Evolutionary conservation across 1,140 invertebrate species (phyloP).

Genomic region (Listronotus bonariensis): DNA sequence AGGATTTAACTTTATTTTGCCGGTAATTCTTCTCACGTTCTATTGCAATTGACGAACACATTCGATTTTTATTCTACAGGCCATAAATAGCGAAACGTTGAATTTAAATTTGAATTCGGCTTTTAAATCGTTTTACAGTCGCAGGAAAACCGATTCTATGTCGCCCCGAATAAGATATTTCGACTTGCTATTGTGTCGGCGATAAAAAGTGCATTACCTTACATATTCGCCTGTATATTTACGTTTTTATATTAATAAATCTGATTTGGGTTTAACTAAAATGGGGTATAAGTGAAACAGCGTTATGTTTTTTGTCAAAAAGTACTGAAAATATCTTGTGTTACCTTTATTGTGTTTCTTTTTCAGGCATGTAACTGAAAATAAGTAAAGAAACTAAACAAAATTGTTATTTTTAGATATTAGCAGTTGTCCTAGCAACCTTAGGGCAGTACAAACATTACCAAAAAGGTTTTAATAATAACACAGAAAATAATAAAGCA

Average conservation of each 20-base stretch:
- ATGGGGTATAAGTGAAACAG: slow-evolving; percentile 1
- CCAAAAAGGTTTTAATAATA: no score
- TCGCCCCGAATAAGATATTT: slow-evolving; percentile 21
- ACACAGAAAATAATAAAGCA: no score
- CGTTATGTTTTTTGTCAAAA: background rate
- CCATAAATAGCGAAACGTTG: slow-evolving; percentile 33
- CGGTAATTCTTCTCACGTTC: slow-evolving; percentile 30
- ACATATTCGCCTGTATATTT: slow-evolving; percentile 9
- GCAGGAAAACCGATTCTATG: slow-evolving; percentile 21
- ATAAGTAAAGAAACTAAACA: no score
- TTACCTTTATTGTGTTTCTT: background rate
- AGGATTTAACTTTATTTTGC: slow-evolving; percentile 28
- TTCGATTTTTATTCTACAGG: slow-evolving; percentile 30
- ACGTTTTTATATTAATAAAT: background rate
- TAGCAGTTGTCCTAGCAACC: no score
- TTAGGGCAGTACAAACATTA: no score
- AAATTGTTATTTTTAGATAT: no score
- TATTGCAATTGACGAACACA: slow-evolving; percentile 36
- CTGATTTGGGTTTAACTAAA: slow-evolving; percentile 5
- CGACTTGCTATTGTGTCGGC: slow-evolving; percentile 10
- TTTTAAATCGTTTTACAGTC: slow-evolving; percentile 24
- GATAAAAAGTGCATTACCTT: slow-evolving; percentile 22
- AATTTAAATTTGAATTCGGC: slow-evolving; percentile 35
- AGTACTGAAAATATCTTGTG: background rate
- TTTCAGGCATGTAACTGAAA: background rate